These are phyloP conservation scores for Abrostola tripartita DNA, from an alignment of 2,888 invertebrate genomes.

Conservation along the genomic window DNA sequence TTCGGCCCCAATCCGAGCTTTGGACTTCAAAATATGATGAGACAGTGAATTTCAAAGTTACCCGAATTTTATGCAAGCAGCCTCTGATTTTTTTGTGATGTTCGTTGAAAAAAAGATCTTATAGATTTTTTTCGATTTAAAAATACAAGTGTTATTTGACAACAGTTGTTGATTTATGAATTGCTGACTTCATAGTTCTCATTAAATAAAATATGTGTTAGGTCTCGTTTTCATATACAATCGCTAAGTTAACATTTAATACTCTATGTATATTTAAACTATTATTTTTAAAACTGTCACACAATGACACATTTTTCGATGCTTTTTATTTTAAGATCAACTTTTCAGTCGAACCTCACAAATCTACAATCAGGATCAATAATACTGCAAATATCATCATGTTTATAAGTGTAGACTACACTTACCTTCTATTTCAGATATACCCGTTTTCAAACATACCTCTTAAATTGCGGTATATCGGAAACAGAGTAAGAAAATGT, in stretches of 20 bases:
- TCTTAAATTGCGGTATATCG: too few relatives aligned
- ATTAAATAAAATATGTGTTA: background rate
- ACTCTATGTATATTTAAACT: background rate
- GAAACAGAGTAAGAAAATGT: too few relatives aligned
- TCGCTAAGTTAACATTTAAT: background rate
- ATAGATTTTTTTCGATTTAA: background rate
- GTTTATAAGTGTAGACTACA: background rate
- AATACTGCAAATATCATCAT: background rate
- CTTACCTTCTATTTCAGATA: background rate
- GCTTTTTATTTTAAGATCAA: too few relatives aligned
- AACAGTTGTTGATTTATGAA: background rate
- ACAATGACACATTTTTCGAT: background rate
- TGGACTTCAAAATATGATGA: conserved; percentile 15
- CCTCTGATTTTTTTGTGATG: background rate
- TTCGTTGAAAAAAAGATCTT: background rate
- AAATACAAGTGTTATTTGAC: too few relatives aligned
- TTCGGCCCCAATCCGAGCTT: conserved; percentile 18
- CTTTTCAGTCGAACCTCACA: background rate
- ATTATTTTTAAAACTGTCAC: background rate
- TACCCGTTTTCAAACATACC: background rate
- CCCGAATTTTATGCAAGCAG: background rate
- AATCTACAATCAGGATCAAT: background rate
- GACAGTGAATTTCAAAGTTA: background rate
- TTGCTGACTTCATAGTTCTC: background rate
- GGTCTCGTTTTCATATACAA: too few relatives aligned